Conservation (phyloP, 2,797 vertebrate genomes). For the Arremon aurantiirostris region DNA sequence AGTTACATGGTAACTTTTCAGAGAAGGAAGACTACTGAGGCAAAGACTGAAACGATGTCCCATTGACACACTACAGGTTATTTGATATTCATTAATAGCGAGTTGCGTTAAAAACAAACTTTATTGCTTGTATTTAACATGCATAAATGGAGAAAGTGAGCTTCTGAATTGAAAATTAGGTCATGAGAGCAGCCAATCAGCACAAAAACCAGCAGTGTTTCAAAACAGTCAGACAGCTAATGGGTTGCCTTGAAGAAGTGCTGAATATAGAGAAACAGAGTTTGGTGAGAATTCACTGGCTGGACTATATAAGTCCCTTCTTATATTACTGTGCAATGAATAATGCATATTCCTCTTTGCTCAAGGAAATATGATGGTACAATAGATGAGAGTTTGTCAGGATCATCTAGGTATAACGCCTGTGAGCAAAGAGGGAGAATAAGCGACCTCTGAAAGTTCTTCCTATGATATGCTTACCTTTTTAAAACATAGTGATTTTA, state of each 20-base stretch:
- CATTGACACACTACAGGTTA: not conserved
- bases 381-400: not conserved
- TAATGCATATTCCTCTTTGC: not conserved
- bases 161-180: not conserved
- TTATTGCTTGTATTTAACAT: not conserved
- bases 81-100: not conserved
- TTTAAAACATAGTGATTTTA: not conserved
- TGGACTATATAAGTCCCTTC: not conserved
- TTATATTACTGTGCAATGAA: not conserved
- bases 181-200: not conserved
- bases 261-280: not conserved
- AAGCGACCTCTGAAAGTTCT: not conserved
- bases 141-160: not conserved
- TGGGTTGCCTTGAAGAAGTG: not conserved
- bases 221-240: not conserved
- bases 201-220: not conserved
- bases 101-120: not conserved
- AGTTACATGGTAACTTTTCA: not conserved
- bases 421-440: not conserved
- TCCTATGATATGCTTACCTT: not conserved
- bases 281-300: not conserved
- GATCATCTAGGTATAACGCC: not conserved
- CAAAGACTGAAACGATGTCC: not conserved
- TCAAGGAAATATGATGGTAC: not conserved
- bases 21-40: not conserved